These are phyloP conservation scores for Apodemia hepburni DNA, from an alignment of 2,888 invertebrate species.

Conservation along the genomic window DNA sequence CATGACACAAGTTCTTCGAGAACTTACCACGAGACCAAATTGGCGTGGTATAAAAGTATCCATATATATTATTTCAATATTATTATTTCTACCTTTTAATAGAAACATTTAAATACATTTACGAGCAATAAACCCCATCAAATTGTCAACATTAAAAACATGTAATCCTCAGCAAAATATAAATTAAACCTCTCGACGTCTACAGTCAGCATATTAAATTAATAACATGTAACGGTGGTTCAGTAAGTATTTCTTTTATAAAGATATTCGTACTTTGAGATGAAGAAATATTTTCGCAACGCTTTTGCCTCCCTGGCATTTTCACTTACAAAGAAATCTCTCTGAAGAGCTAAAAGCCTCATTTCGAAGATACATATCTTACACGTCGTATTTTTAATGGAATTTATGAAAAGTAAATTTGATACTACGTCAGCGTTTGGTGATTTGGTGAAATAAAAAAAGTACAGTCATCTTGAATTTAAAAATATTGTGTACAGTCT, in stretches of 20 bases:
- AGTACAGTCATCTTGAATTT: neutral
- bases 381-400: slow-evolving; percentile 2
- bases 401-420: slow-evolving; percentile 4
- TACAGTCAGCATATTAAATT: neutral
- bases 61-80: too few relatives aligned
- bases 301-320: neutral
- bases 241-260: slow-evolving; percentile 1
- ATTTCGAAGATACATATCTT: neutral
- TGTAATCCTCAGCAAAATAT: neutral
- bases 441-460: neutral
- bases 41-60: too few relatives aligned
- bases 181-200: neutral
- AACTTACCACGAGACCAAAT: too few relatives aligned
- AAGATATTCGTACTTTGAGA: neutral
- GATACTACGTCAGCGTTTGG: neutral
- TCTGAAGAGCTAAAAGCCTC: neutral
- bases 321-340: slow-evolving; percentile 10
- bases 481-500: too few relatives aligned
- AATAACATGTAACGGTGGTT: slow-evolving; percentile 2
- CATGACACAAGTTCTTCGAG: too few relatives aligned
- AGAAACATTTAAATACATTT: neutral
- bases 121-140: neutral
- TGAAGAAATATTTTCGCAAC: neutral
- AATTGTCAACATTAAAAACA: neutral
- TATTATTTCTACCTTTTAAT: too few relatives aligned